Base-by-base conservation (phyloP, 2,888 invertebrate genomes). In the Ophion ellenae region DNA sequence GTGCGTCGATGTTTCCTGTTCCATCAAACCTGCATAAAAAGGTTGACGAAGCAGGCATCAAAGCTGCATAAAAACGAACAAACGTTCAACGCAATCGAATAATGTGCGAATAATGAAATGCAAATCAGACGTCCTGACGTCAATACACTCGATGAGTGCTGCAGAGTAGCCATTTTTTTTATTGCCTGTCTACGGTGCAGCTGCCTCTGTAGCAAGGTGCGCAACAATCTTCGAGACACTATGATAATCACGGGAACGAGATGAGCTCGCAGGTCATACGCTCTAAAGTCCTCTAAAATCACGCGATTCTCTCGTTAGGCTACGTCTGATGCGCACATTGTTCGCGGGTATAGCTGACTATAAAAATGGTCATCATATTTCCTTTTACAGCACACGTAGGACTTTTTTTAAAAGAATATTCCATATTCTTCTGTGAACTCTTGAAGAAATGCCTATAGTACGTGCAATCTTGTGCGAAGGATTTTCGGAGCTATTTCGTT, bases 191-290 rank as follows among this genome's bases (percentile, higher is more conserved):
- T 1, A 14, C 20, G 20, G 57, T 4, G 24, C n/a, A 66, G 28
- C 32, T 28, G 59, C 74, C 45, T 75, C n/a, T 59, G 61, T 40
- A 66, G 63, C 67, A 17, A 36, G 47, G 40, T 70, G 63, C 11
- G 11, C n/a, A 64, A 20, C 6, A 24, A 66, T 40, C 17, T 36
- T 81, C 28, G 59, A 59, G 45, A 67, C 4, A 28, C 45, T 3
- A 40, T 17, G 20, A 74, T 47, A 59, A 81, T 81, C 61, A 74
- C 45, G 47, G 14, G 5, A 14, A 61, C 24, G 14, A 40, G 7
- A 28, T 32, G 7, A 24, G 45, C 63, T 61, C 61, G 24, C 17
- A n/a, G 61, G 28, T 28, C 9, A 14, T 53, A 7, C 28, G 24
- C 53, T 17, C 47, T 14, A 32, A 61, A 57, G 32, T 73, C 40